Evolutionary conservation across 2,888 invertebrate genomes (phyloP).

Genomic region (Sipha maydis): DNA sequence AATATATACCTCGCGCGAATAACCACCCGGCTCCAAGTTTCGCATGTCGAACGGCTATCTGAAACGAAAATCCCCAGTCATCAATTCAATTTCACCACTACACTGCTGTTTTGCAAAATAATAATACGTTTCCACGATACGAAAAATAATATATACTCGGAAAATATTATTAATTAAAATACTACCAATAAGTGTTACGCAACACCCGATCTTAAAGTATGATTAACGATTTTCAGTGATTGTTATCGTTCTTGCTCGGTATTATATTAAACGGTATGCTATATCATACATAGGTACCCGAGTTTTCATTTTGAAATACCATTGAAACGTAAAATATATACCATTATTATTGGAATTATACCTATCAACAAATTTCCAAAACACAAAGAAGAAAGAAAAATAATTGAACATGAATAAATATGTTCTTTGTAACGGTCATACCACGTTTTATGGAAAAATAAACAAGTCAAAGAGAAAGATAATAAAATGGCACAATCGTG

Average conservation of each 20-base stretch:
- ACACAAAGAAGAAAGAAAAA: background rate
- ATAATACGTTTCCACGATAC: background rate
- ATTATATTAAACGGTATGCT: too few relatives aligned
- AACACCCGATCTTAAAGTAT: background rate
- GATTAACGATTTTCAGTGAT: background rate
- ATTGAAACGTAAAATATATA: background rate
- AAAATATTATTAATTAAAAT: constrained; percentile 3
- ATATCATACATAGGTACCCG: background rate
- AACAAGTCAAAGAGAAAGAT: background rate
- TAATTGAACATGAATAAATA: constrained; percentile 16
- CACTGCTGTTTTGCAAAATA: background rate
- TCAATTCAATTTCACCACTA: background rate
- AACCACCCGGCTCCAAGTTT: background rate
- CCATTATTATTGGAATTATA: background rate
- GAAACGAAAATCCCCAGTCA: constrained; percentile 1
- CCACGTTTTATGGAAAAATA: background rate
- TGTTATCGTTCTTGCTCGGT: background rate
- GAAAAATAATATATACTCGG: background rate
- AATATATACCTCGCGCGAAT: background rate
- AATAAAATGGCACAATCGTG: background rate
- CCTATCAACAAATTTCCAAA: background rate
- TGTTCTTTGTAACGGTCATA: background rate
- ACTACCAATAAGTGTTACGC: background rate
- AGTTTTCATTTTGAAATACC: background rate
- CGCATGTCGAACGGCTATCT: constrained; percentile 26